Base-by-base conservation (phyloP, 2,113 vertebrate species). In the Poeciliopsis occidentalis region DNA sequence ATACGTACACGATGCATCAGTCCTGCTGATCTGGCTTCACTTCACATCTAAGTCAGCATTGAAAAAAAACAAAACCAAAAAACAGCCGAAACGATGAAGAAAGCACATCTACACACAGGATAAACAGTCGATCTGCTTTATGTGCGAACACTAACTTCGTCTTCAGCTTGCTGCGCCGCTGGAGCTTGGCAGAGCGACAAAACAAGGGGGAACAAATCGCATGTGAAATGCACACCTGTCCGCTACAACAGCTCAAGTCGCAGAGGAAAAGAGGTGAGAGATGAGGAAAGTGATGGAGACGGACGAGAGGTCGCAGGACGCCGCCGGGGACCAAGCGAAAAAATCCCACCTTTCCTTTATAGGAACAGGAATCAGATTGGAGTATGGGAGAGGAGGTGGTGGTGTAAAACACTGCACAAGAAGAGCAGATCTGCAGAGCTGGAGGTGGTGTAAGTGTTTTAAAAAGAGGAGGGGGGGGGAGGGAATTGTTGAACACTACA, bases 211-310 rank as follows among this genome's bases (percentile, higher is more conserved):
- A 88, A 88, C 86, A 92, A 94, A 92, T 86, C 89, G 83, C 15
- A 82, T 94, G 92, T 93, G 88, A 92, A 91, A 91, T 84, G 70
- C 75, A 79, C 90, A 92, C 91, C 90, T 92, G 91, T 89, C 85
- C 74, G 73, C 78, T 51, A 76, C 67, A 22, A 62, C 66, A 65
- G 69, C 82, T 64, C 24, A 39, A 69, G 66, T 78, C 86, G 76
- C 64, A 4, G 51, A 81, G 63, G 76, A 30, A 11, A 37, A 68
- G 76, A 76, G 75, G 78, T 67, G 81, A 73, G 60, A 65, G 66
- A 71, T 78, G 75, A 79, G 81, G 82, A 83, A 31, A 11, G 1
- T 71, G 73, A 78, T 71, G 69, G 82, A 91, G 82, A 89, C 81
- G 79, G 79, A 87, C 51, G 66, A 82, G 70, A 74, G 81, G 71